Evolutionary conservation across 2,888 invertebrate species (phyloP), one percentile per base, ranked within the genome.

Genomic region (Stenotaenia linearis): DNA sequence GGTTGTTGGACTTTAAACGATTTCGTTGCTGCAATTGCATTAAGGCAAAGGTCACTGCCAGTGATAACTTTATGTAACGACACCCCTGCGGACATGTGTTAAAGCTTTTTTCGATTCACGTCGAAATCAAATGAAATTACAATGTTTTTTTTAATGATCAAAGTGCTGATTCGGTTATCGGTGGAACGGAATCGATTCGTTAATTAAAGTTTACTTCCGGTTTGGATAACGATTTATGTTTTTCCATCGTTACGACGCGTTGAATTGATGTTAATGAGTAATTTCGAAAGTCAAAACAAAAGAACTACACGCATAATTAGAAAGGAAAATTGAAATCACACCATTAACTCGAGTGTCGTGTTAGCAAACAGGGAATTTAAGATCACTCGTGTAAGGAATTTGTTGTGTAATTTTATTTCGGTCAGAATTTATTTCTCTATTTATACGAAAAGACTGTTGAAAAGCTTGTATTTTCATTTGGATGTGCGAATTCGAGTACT

Each of bases 1-100:
- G 69, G 69, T 28, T 69, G 69, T 69, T 69, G 69, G 28, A 69
- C 69, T 69, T 56, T 15, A 56, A 56, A 56, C 56, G 56, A 23
- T 56, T 56, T 56, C 56, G 6, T 18, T 69, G 25, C 69, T 25
- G 15, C 69, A 69, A 69, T 25, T 25, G 25, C 69, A 69, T 69
- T 69, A 69, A 69, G 10, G 69, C 69, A 28, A 69, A 28, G 69
- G 69, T 69, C 25, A 69, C 23, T 28, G 69, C 10, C 25, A 10
- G 69, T 69, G 69, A 28, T 69, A 25, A 69, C 4, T 69, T 69
- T 25, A 25, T 0, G 69, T 69, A 69, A 69, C 69, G 69, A 69
- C 15, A 69, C 25, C 6, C 69, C 10, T 69, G 69, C n/a, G 69
- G 69, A 69, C 69, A 69, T 25, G 69, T 69, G 69, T 69, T 25